Percentiles rank a stretch among this genome's conserved stretches.
phyloP scores from a whole-genome alignment of 2,113 vertebrate species.

The Phoxinus phoxinus region DNA sequence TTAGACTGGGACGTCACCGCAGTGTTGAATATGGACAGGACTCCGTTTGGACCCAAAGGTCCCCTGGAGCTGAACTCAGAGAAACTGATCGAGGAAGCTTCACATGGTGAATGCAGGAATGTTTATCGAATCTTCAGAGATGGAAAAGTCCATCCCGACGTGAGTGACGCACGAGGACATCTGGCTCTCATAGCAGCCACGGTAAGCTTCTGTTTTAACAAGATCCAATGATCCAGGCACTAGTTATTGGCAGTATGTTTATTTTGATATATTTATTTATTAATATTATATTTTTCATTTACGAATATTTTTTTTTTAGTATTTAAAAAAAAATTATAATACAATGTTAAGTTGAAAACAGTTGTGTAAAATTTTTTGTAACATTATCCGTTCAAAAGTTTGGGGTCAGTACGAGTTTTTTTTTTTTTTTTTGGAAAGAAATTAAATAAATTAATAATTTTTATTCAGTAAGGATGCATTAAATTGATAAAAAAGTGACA shows the following conservation, averaged over 20 bases:
- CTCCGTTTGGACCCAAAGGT: conserved; percentile 73
- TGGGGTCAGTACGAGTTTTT: no score
- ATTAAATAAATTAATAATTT: no score
- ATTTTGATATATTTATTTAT: background rate
- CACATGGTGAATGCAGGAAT: conserved; percentile 69
- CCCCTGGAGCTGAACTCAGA: conserved; percentile 77
- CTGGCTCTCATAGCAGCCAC: conserved; percentile 81
- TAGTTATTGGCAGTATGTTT: no score
- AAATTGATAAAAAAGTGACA: no score
- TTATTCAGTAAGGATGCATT: no score
- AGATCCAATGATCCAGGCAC: background rate
- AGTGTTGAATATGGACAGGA: conserved; percentile 73
- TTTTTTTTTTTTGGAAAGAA: no score
- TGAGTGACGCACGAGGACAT: conserved; percentile 79
- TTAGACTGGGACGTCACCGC: conserved; percentile 72
- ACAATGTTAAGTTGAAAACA: no score
- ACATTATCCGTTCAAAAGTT: no score
- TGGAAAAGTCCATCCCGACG: conserved; percentile 73
- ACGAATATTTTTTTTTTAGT: no score
- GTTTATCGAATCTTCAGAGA: conserved; percentile 71
- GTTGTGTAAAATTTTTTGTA: no score
- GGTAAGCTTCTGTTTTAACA: conserved; percentile 68
- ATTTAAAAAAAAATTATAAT: no score
- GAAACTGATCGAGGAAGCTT: conserved; percentile 76
- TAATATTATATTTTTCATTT: no score